Evolutionary conservation across 2,888 invertebrate species (phyloP).

Genomic region (Chloromyia formosa): DNA sequence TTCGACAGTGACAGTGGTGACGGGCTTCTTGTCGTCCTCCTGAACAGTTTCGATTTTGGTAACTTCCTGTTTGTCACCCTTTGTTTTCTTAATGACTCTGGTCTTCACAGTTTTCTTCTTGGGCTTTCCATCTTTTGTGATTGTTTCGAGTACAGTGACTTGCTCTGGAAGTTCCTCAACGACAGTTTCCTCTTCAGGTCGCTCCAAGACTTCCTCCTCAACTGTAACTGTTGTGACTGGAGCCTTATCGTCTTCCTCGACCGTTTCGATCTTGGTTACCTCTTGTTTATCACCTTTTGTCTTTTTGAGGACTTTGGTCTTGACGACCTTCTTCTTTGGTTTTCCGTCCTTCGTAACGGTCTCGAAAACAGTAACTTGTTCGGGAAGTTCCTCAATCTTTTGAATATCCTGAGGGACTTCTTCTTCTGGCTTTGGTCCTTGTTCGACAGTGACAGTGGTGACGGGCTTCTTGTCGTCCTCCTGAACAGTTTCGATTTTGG

Average conservation of each 20-base stretch:
- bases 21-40: slow-evolving; percentile 58
- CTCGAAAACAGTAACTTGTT: slow-evolving; percentile 53
- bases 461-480: too few species aligned
- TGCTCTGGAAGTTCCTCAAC: slow-evolving; percentile 49
- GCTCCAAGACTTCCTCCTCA: slow-evolving; percentile 24
- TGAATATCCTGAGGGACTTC: too few species aligned
- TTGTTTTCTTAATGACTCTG: slow-evolving; percentile 60
- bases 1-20: slow-evolving; percentile 57
- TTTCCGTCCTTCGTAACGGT: slow-evolving; percentile 55
- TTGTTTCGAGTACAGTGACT: slow-evolving; percentile 61
- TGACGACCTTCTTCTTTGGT: slow-evolving; percentile 53
- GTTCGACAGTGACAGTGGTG: too few species aligned
- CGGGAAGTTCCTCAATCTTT: slow-evolving; percentile 53
- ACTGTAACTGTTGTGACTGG: slow-evolving; percentile 57
- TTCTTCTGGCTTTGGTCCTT: too few species aligned
- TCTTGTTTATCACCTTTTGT: slow-evolving; percentile 54
- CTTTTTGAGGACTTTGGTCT: slow-evolving; percentile 52
- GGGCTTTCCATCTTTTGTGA: slow-evolving; percentile 59
- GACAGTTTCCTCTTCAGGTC: slow-evolving; percentile 32
- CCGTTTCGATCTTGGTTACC: slow-evolving; percentile 57
- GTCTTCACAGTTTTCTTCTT: slow-evolving; percentile 59
- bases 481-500: too few species aligned
- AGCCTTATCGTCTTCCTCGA: slow-evolving; percentile 59
- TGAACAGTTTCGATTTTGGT: slow-evolving; percentile 61
- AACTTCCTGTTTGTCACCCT: slow-evolving; percentile 62